phyloP scores from a whole-genome alignment of 2,888 invertebrate genomes.

The Pocota personata region DNA sequence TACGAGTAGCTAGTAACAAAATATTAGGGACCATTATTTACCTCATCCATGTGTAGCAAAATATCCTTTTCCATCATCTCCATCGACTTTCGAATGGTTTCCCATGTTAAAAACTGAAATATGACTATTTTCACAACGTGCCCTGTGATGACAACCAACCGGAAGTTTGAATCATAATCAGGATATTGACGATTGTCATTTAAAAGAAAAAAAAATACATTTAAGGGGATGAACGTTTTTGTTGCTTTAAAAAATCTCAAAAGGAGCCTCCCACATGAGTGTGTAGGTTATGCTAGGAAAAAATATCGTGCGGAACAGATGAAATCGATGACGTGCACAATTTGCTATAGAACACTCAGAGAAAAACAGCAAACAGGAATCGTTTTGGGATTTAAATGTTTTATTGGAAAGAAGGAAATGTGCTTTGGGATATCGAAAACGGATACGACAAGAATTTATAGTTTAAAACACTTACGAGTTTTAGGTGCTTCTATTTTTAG shows the following conservation, averaged over 20 bases:
- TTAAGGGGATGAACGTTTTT: slow-evolving; percentile 32
- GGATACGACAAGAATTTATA: slow-evolving; percentile 27
- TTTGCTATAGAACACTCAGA: slow-evolving; percentile 4
- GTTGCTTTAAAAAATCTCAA: slow-evolving; percentile 1
- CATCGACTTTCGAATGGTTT: neutral
- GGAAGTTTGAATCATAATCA: slow-evolving; percentile 61
- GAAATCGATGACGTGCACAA: slow-evolving; percentile 54
- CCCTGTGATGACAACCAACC: slow-evolving; percentile 23
- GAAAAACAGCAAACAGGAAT: slow-evolving; percentile 12
- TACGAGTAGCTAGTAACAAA: slow-evolving; percentile 1
- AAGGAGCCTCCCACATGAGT: slow-evolving; percentile 20
- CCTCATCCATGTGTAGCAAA: neutral
- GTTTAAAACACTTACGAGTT: slow-evolving; percentile 12
- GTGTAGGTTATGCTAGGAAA: slow-evolving; percentile 23
- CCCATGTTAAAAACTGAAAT: slow-evolving; percentile 24
- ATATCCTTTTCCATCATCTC: neutral
- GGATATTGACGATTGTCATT: slow-evolving; percentile 58
- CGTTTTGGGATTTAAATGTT: slow-evolving; percentile 48
- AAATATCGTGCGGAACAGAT: slow-evolving; percentile 46
- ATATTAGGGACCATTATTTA: slow-evolving; percentile 43
- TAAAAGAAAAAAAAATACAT: slow-evolving; percentile 11
- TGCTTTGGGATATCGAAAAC: neutral
- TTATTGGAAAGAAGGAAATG: slow-evolving; percentile 20
- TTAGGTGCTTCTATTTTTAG: neutral
- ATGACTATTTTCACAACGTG: slow-evolving; percentile 31